Conservation (phyloP, 2,888 invertebrate species). For the Aporophyla nigra region DNA sequence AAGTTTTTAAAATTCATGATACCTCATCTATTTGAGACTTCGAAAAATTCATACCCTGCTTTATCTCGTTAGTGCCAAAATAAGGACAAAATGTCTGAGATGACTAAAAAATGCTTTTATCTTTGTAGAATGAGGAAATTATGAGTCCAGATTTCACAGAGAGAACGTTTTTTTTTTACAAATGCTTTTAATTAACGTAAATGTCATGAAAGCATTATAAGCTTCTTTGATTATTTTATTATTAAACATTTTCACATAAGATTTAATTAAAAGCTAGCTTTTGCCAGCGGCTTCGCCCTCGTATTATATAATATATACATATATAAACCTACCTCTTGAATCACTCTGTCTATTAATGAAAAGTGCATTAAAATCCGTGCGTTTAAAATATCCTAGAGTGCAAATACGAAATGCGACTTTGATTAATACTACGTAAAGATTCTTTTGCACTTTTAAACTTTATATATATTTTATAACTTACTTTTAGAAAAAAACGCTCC, state of each 20-base stretch:
- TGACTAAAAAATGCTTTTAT: slow-evolving; percentile 30
- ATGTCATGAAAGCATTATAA: neutral
- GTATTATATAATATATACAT: too few relatives aligned
- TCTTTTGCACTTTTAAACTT: too few relatives aligned
- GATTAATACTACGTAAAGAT: too few relatives aligned
- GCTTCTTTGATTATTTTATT: neutral
- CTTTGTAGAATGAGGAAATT: slow-evolving; percentile 30
- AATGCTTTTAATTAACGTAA: neutral
- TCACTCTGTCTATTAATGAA: too few relatives aligned
- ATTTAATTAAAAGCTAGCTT: too few relatives aligned
- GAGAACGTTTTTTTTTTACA: neutral
- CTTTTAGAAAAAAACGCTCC: too few relatives aligned
- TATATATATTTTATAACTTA: too few relatives aligned
- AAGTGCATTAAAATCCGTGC: too few relatives aligned
- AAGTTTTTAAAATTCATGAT: slow-evolving; percentile 30
- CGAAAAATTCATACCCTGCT: slow-evolving; percentile 5
- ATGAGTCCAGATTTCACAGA: neutral
- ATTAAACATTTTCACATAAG: neutral
- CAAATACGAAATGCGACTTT: too few relatives aligned
- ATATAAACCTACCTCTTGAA: too few relatives aligned
- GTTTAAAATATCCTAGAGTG: too few relatives aligned
- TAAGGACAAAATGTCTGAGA: slow-evolving; percentile 19
- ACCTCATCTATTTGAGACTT: slow-evolving; percentile 25
- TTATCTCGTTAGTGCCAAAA: slow-evolving; percentile 31
- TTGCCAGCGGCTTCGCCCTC: too few relatives aligned